phyloP scores from a whole-genome alignment of 2,113 vertebrate genomes.

The Neoarius graeffei region DNA sequence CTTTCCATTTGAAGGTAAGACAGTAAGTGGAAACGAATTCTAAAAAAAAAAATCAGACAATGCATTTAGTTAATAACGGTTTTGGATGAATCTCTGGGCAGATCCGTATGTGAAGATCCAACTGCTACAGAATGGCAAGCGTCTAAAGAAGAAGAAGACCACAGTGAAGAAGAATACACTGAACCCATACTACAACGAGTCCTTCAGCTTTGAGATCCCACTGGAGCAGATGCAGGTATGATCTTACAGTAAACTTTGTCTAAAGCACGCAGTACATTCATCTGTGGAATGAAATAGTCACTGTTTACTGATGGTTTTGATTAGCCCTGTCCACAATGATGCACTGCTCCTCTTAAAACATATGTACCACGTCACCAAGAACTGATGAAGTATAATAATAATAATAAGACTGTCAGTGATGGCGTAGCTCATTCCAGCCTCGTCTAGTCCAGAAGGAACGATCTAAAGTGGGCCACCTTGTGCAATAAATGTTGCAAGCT shows the following conservation, averaged over 20 bases:
- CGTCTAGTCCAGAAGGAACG: no score
- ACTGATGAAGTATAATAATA: background rate
- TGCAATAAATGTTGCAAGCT: no score
- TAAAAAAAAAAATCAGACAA: background rate
- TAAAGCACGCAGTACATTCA: background rate
- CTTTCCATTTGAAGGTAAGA: constrained; percentile 5
- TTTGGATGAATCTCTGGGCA: constrained; percentile 56
- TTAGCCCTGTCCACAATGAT: background rate
- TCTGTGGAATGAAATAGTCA: background rate
- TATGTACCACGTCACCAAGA: background rate
- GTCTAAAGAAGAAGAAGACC: constrained; percentile 99
- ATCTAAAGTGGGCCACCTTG: no score
- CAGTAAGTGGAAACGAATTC: background rate
- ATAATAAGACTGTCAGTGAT: background rate
- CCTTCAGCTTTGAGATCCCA: constrained; percentile 99
- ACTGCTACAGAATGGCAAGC: constrained; percentile 93
- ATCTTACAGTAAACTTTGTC: constrained; percentile 1
- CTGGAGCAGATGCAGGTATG: constrained; percentile 96
- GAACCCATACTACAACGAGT: constrained; percentile 97
- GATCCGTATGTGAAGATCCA: constrained; percentile 99
- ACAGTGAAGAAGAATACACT: constrained; percentile 98
- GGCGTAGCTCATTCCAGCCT: no score
- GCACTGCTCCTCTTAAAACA: background rate
- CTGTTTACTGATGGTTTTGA: background rate
- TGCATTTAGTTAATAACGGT: constrained; percentile 1